phyloP scores from a whole-genome alignment of 2,888 invertebrate genomes.

The Escarpia spicata region DNA sequence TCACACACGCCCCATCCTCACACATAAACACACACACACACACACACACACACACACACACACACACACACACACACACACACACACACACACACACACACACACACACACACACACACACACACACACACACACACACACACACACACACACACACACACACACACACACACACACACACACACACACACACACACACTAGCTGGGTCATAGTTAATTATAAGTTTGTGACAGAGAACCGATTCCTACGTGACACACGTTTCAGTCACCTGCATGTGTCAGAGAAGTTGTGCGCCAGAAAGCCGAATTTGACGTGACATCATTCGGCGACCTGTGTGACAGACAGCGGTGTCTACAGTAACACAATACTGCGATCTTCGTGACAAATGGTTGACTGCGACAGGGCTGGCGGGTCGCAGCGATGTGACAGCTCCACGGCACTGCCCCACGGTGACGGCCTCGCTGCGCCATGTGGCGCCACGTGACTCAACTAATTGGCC shows the following conservation, averaged over 20 bases:
- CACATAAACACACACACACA: neutral
- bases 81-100: conserved; percentile 1
- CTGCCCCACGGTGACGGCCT: neutral
- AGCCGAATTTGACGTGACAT: neutral
- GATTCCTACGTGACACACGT: neutral
- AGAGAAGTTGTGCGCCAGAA: neutral
- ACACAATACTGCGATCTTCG: neutral
- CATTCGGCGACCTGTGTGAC: neutral
- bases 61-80: neutral
- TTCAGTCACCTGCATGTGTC: neutral
- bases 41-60: neutral
- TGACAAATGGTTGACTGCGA: neutral
- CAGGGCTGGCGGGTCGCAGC: no score
- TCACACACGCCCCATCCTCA: no score
- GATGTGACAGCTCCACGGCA: neutral
- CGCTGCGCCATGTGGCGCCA: neutral
- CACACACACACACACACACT: neutral
- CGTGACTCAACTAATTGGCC: neutral
- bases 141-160: conserved; percentile 1
- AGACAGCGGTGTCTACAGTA: neutral
- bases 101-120: conserved; percentile 1
- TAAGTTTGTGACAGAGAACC: neutral
- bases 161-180: neutral
- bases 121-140: conserved; percentile 1
- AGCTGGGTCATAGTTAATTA: neutral